Evolutionary conservation across 2,113 vertebrate genomes (phyloP), one percentile per base, ranked within the genome.

Genomic region (Taurulus bubalis): DNA sequence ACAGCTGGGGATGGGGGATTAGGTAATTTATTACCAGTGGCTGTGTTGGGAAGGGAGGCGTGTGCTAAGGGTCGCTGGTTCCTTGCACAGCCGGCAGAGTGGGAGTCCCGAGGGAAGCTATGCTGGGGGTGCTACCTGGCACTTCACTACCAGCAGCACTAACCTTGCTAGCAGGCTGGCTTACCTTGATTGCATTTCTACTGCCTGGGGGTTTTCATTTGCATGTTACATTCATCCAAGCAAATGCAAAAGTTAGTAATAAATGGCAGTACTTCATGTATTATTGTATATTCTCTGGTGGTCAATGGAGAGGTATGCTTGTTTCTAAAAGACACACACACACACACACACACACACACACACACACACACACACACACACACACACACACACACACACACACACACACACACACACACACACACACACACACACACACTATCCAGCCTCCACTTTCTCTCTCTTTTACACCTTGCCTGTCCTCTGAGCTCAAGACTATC

Each of bases 21-120:
- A 76, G 89, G 89, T 93, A 86, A 92, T 92, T 93, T 85, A 93
- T 92, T 90, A 93, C 84, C 66, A 82, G 88, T 77, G 80, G 58
- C 66, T 88, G 85, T 80, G 82, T 84, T 80, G 74, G 80, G 82
- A 82, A 82, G 81, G 85, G 73, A 82, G 79, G 90, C 70, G 85
- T 84, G 73, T 70, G 77, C 83, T 67, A 59, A 77, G 85, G 87
- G 83, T 87, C 10, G 62, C 53, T 59, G 85, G 89, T 93, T 90
- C 85, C 88, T 75, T 84, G 89, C 81, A 32, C 89, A 90, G 80
- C 80, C 47, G 28, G 69, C 85, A 85, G 76, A 87, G 67, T 71
- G 78, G 47, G 66, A 77, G 70, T 87, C 87, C 87, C 87, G 71
- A 67, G 87, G 87, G 91, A 86, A 47, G 70, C 77, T 67, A 71